phyloP scores from a whole-genome alignment of 2,797 vertebrate genomes.

The Cirrhinus mrigala region DNA sequence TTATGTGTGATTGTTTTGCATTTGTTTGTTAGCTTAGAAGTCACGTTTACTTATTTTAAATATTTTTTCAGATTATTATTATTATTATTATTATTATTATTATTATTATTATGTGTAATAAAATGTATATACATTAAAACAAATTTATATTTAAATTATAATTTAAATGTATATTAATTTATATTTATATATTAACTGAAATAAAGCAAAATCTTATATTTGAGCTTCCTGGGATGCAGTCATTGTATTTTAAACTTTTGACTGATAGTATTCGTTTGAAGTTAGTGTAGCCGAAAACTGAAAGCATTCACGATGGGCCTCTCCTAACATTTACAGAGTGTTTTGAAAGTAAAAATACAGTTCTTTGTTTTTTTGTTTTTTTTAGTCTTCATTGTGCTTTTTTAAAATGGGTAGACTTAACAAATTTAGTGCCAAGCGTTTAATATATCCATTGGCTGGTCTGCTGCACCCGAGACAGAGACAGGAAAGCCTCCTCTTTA shows the following conservation, averaged over 20 bases:
- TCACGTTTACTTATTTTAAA: no score
- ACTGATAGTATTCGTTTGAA: neutral
- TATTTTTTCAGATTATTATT: no score
- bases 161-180: no score
- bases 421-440: constrained; percentile 38
- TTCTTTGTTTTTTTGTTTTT: no score
- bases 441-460: constrained; percentile 39
- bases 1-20: no score
- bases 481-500: constrained; percentile 49
- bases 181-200: neutral
- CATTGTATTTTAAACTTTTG: neutral
- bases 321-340: neutral
- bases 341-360: neutral
- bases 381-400: neutral
- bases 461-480: constrained; percentile 14
- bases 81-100: no score
- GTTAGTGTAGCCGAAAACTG: neutral
- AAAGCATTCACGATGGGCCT: neutral
- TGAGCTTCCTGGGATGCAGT: neutral
- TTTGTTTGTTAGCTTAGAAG: no score
- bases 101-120: no score
- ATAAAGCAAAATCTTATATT: neutral
- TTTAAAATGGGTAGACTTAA: neutral
- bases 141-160: no score
- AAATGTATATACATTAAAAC: no score